A percentile compares a stretch with the other conserved stretches of the same genome.
These are phyloP conservation scores for Phylloscopus whistleri DNA, from an alignment of 2,113 vertebrate genomes.

Conservation along the genomic window DNA sequence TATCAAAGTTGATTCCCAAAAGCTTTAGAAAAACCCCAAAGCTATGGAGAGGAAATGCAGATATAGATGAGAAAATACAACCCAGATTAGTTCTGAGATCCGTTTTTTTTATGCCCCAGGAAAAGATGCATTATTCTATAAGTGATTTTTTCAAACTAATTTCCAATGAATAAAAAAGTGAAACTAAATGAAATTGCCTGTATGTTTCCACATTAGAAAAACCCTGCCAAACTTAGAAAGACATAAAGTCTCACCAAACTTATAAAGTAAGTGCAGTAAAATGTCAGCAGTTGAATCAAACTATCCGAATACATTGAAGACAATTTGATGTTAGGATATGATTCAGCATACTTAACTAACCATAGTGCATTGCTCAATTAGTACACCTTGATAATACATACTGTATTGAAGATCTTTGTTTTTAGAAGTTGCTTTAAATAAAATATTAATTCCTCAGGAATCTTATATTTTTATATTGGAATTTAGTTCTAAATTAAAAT, in stretches of 20 bases:
- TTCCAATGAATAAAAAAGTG: not conserved
- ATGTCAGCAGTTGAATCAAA: not conserved
- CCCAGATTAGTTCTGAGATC: accelerated
- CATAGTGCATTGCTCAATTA: not conserved
- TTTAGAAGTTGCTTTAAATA: not conserved
- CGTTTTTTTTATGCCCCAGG: not conserved
- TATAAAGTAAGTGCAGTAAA: not conserved
- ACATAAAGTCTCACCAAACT: not conserved
- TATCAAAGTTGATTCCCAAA: not conserved
- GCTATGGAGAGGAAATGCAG: not conserved
- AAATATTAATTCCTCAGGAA: not conserved
- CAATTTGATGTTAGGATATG: not conserved
- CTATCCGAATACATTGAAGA: not conserved
- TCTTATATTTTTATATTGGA: not conserved
- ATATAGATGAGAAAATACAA: not conserved
- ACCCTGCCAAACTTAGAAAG: not conserved
- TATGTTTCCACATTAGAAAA: not conserved
- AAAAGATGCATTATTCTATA: not conserved
- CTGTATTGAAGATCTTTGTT: not conserved
- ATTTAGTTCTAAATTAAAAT: not conserved
- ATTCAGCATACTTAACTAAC: not conserved
- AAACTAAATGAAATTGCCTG: not conserved
- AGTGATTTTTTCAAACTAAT: not conserved
- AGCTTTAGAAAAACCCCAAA: not conserved
- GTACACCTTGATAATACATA: not conserved